phyloP scores from a whole-genome alignment of 2,888 invertebrate genomes.

The Steinernema carpocapsae region DNA sequence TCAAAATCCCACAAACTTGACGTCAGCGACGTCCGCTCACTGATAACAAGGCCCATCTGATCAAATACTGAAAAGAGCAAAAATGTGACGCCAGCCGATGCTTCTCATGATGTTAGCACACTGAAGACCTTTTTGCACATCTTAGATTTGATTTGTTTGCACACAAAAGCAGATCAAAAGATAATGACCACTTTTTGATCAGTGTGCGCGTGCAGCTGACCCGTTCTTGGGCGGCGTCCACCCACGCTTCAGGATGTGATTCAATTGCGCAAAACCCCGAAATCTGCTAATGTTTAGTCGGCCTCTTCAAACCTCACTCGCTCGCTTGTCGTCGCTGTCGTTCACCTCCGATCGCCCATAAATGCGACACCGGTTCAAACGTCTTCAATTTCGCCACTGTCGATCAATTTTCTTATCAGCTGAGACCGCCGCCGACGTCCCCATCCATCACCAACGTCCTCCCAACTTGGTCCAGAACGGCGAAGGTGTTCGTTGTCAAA shows the following conservation, averaged over 20 bases:
- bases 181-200: no score
- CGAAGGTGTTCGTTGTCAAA: no score
- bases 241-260: background rate
- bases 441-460: no score
- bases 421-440: no score
- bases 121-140: background rate
- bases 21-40: background rate
- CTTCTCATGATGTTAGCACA: no score
- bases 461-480: no score
- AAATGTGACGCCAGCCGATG: no score
- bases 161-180: no score
- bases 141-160: background rate
- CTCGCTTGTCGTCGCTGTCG: background rate
- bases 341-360: background rate
- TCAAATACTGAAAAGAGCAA: background rate
- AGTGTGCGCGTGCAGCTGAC: no score
- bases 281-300: background rate
- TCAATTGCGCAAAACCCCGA: background rate
- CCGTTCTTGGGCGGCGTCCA: no score
- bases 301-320: no score
- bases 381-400: background rate
- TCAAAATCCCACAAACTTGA: no score
- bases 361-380: conserved; percentile 6
- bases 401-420: conserved; percentile 1
- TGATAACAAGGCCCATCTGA: background rate